Evolutionary conservation across 2,888 invertebrate genomes (phyloP).

Genomic region (Stenurella melanura): DNA sequence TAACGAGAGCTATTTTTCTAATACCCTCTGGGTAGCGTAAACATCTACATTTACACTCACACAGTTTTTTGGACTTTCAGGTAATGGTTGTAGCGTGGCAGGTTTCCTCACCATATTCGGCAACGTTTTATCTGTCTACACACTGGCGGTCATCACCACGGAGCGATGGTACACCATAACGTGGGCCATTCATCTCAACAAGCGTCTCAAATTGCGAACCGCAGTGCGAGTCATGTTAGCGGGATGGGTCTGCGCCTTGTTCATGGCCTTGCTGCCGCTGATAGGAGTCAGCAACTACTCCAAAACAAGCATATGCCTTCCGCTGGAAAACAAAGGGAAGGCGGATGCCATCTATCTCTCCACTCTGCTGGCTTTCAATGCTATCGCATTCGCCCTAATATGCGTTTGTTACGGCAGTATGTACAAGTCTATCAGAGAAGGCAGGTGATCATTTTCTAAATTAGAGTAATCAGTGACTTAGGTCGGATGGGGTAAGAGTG

Average conservation of each 20-base stretch:
- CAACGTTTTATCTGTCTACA: slow-evolving; percentile 80
- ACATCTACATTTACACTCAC: slow-evolving; percentile 9
- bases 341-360: slow-evolving; percentile 77
- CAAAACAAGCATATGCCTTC: slow-evolving; percentile 81
- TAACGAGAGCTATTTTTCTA: no score
- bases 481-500: slow-evolving; percentile 8
- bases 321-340: slow-evolving; percentile 76
- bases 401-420: slow-evolving; percentile 79
- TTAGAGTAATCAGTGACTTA: not conserved
- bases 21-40: no score
- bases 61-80: slow-evolving; percentile 62
- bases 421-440: slow-evolving; percentile 76
- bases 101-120: slow-evolving; percentile 81
- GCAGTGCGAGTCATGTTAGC: slow-evolving; percentile 77
- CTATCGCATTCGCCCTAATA: slow-evolving; percentile 79
- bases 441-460: slow-evolving; percentile 43
- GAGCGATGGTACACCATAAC: slow-evolving; percentile 79
- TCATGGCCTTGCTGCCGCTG: slow-evolving; percentile 78
- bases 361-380: slow-evolving; percentile 77
- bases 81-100: slow-evolving; percentile 78
- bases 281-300: slow-evolving; percentile 80
- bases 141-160: slow-evolving; percentile 79
- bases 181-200: slow-evolving; percentile 79
- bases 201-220: slow-evolving; percentile 76
- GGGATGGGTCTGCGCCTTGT: slow-evolving; percentile 77